Conservation (phyloP, 2,888 invertebrate genomes). For the Cephus runcator region DNA sequence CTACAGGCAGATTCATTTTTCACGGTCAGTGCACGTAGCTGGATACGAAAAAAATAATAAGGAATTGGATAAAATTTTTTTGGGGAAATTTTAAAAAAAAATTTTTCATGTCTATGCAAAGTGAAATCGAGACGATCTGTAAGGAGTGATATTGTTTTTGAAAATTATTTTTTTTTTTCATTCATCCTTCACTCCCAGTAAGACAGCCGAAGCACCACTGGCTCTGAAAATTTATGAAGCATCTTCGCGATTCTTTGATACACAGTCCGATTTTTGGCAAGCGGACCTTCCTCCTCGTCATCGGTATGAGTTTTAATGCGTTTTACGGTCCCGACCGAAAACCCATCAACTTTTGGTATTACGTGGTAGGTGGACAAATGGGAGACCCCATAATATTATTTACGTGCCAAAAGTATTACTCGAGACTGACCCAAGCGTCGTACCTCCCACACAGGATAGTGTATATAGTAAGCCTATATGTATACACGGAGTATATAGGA, state of each 20-base stretch:
- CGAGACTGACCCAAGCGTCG: neutral
- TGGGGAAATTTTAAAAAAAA: too few species aligned
- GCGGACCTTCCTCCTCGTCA: conserved; percentile 57
- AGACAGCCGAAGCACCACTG: conserved; percentile 44
- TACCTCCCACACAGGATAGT: neutral
- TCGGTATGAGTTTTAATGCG: conserved; percentile 61
- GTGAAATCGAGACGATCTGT: neutral
- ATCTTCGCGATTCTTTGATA: conserved; percentile 37
- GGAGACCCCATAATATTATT: conserved; percentile 18
- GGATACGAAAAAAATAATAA: neutral
- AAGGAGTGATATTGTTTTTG: neutral
- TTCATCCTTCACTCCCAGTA: neutral
- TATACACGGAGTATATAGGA: neutral
- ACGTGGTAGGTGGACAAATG: conserved; percentile 44
- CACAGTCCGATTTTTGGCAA: conserved; percentile 59
- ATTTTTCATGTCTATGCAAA: neutral
- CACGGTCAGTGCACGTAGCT: neutral
- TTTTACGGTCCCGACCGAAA: conserved; percentile 58
- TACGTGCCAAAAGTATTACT: neutral
- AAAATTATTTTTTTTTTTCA: neutral
- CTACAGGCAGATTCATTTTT: neutral
- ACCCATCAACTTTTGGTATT: conserved; percentile 55
- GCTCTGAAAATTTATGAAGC: conserved; percentile 33
- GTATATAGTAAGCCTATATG: neutral
- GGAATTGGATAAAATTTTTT: neutral